Base-by-base conservation (phyloP, 2,888 invertebrate genomes). In the Hyles lineata region DNA sequence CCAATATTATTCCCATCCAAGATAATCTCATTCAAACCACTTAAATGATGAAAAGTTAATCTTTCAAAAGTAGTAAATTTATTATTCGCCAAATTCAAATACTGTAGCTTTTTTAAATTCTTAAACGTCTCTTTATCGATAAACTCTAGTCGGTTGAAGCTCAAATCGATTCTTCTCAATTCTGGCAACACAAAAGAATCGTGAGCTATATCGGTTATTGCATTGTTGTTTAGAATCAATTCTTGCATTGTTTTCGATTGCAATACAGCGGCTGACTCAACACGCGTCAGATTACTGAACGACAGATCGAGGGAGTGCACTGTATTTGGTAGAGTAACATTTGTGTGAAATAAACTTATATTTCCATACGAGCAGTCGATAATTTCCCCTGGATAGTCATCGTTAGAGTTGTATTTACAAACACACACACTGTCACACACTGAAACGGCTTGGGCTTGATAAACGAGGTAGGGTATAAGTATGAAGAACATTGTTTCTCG, bases 1-100 rank as follows among this genome's bases (percentile, higher is more conserved):
- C 92, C 93, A 23, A 95, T 83, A 17, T 88, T 75, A 74, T 95
- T 95, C 76, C 92, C 87, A 74, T 95, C 91, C 52, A 95, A 78
- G 72, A 92, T 81, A 0, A 95, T 83, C 78, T 91, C 91, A 67
- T 89, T 88, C 50, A 95, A 83, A 74, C 79, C 83, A 1, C 86
- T 85, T 74, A 95, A 80, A 71, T 83, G 87, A 77, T 93, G 91
- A 67, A 95, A 94, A 2, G 85, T 85, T 25, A 94, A 77, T 72
- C 88, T 88, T 0, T 87, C 85, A 73, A 95, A 90, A 1, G 86
- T 83, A 0, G 87, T 87, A 70, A 95, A 90, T 77, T 80, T 86
- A 75, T 95, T 95, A 63, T 91, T 90, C 0, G 92, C 91, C 61
- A 95, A 80, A 81, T 94, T 94, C 50, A 95, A 85, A 80, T 89